These are phyloP conservation scores for Lasioglossum morio DNA, from an alignment of 2,888 invertebrate genomes.

Conservation along the genomic window DNA sequence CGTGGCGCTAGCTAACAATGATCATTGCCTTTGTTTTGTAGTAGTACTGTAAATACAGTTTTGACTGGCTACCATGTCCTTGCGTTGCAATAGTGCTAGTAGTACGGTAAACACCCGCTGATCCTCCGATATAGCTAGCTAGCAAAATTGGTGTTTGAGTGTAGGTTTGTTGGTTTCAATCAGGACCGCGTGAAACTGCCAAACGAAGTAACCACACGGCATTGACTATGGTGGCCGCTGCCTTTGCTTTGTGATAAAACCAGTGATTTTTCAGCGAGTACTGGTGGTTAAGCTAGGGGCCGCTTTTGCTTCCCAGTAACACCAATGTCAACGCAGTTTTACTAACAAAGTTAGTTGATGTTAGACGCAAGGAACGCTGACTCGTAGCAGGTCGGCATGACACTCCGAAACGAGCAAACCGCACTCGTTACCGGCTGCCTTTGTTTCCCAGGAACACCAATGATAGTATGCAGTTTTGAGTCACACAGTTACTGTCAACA, in stretches of 20 bases:
- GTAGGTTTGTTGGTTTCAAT: background rate
- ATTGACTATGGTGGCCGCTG: background rate
- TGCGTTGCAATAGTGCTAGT: background rate
- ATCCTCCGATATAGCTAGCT: background rate
- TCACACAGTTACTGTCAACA: background rate
- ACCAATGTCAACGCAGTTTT: too few relatives aligned
- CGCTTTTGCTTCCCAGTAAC: too few relatives aligned
- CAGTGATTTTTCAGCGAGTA: background rate
- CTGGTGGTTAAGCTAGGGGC: too few relatives aligned
- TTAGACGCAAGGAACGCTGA: too few relatives aligned
- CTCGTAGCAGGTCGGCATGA: too few relatives aligned
- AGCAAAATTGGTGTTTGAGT: background rate
- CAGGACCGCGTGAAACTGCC: too few relatives aligned
- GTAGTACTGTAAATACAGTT: background rate
- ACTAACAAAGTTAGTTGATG: too few relatives aligned
- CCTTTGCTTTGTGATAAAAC: background rate
- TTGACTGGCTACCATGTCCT: too few relatives aligned
- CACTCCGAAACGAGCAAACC: background rate
- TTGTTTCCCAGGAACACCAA: background rate
- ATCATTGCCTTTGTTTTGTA: background rate
- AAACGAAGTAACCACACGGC: background rate
- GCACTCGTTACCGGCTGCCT: background rate
- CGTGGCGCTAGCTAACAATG: background rate
- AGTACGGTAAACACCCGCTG: background rate
- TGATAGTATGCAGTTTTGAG: background rate